Conservation (phyloP, 2,888 invertebrate genomes). For the Monochamus alternatus region DNA sequence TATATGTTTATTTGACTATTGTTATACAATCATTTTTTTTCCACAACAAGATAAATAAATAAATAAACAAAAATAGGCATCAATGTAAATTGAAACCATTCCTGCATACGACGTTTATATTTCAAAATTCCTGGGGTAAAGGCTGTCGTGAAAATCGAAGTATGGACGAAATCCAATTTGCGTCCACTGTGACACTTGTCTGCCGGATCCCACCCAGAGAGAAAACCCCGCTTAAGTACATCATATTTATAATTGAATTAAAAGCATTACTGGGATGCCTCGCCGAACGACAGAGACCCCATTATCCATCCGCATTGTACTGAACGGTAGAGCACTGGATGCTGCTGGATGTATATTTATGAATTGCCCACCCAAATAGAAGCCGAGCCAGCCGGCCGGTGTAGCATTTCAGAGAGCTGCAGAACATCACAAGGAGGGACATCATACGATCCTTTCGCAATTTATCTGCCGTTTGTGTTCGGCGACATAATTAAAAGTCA, state of each 20-base stretch:
- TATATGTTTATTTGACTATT: too few relatives aligned
- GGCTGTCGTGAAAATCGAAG: too few relatives aligned
- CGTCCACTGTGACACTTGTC: not conserved
- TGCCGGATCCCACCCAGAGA: not conserved
- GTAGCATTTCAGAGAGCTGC: conserved; percentile 53
- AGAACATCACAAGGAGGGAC: conserved; percentile 48
- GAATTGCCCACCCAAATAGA: conserved; percentile 62
- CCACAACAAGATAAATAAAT: too few relatives aligned
- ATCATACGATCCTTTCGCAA: conserved; percentile 42
- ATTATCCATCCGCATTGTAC: conserved; percentile 25
- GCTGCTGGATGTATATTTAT: conserved; percentile 60
- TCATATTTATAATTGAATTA: conserved; percentile 31
- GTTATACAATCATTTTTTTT: too few relatives aligned
- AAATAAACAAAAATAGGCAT: too few relatives aligned
- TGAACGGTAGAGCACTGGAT: conserved; percentile 56
- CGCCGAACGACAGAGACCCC: conserved; percentile 21
- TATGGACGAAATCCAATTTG: not conserved
- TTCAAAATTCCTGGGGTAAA: too few relatives aligned
- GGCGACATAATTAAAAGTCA: conserved; percentile 66
- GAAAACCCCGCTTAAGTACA: not conserved
- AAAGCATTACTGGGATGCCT: conserved; percentile 12
- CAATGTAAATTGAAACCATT: too few relatives aligned
- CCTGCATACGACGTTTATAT: too few relatives aligned
- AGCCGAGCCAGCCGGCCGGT: conserved; percentile 52
- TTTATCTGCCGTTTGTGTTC: conserved; percentile 36